Evolutionary conservation across 1,140 invertebrate species (phyloP).

Genomic region (Copidosoma floridanum): DNA sequence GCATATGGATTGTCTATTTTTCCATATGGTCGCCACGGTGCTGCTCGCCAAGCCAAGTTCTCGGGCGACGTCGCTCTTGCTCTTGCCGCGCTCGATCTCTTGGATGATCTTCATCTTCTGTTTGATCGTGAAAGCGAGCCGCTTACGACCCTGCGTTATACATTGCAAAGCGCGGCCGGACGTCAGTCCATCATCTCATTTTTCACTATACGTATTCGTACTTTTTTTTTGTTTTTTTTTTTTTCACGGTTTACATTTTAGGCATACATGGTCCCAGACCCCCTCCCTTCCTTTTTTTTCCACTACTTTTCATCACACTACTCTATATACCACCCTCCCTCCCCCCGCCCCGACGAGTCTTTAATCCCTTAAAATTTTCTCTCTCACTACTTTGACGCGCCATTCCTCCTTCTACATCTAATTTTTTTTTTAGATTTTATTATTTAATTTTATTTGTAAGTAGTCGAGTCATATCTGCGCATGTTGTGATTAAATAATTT

Average conservation of each 20-base stretch:
- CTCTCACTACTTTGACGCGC: no score
- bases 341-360: no score
- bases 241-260: background rate
- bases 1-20: conserved; percentile 60
- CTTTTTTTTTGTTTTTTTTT: background rate
- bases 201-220: no score
- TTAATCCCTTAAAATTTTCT: no score
- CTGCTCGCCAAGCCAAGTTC: conserved; percentile 61
- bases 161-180: conserved; percentile 39
- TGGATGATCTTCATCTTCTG: conserved; percentile 66
- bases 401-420: no score
- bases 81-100: conserved; percentile 62
- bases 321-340: no score
- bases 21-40: conserved; percentile 63
- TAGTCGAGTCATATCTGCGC: no score
- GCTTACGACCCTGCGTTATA: conserved; percentile 59
- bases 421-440: no score
- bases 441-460: no score
- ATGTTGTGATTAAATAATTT: no score
- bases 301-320: no score
- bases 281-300: conserved; percentile 13
- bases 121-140: conserved; percentile 63
- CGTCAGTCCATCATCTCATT: conserved; percentile 34
- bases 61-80: conserved; percentile 61
- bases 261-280: no score